phyloP scores from a whole-genome alignment of 2,888 invertebrate species.

The Lobophora halterata region DNA sequence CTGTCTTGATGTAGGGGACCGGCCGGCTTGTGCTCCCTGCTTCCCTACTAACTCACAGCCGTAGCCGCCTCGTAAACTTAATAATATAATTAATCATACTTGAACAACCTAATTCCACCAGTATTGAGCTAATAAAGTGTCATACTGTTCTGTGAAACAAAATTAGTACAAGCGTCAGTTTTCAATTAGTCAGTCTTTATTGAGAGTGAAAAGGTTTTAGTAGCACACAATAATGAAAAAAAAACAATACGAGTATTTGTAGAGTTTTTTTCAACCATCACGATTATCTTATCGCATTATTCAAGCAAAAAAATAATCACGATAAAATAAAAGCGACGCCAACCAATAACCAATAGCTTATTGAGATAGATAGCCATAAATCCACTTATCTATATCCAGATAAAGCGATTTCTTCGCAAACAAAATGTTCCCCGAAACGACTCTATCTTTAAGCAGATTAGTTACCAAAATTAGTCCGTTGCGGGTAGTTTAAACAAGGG shows the following conservation, averaged over 20 bases:
- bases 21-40: conserved; percentile 32
- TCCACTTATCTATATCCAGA: conserved; percentile 12
- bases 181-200: too few relatives aligned
- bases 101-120: conserved; percentile 42
- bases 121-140: conserved; percentile 25
- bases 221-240: too few relatives aligned
- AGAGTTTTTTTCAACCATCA: conserved; percentile 1
- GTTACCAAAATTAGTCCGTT: conserved; percentile 66
- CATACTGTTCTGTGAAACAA: conserved; percentile 18
- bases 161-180: conserved; percentile 4
- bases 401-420: conserved; percentile 23
- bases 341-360: conserved; percentile 11
- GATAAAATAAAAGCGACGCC: conserved; percentile 10
- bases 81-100: conserved; percentile 66
- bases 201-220: too few relatives aligned
- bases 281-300: conserved; percentile 18
- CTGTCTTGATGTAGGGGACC: conserved; percentile 40
- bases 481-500: conserved; percentile 64
- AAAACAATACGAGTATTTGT: too few relatives aligned
- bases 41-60: too few relatives aligned
- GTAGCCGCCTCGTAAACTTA: conserved; percentile 54
- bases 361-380: conserved; percentile 7
- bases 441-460: conserved; percentile 57
- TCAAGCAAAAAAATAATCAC: conserved; percentile 18
- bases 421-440: conserved; percentile 34